Base-by-base conservation (phyloP, 1,140 invertebrate species). In the Harlomillsia oculata region DNA sequence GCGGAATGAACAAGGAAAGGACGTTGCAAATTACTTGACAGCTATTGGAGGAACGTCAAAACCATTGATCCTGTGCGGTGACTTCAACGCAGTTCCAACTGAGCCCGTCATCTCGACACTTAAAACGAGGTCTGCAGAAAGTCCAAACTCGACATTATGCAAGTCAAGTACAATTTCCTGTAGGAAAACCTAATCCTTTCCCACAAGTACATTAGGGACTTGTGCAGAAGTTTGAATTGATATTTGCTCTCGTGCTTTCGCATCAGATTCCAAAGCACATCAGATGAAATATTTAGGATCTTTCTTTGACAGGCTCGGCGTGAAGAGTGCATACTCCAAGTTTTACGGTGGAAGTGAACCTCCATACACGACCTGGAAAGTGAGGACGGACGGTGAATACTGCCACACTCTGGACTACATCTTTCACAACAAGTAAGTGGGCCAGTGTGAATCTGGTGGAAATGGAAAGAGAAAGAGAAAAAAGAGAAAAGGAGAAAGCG, bases 321-420 rank as follows among this genome's bases (percentile, higher is more conserved):
- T 73, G 4, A 69, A 70, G 25, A 74, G 77, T 56, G 68, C 67
- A 0, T 74, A 74, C 54, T 66, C 68, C 9, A 56, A 57, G 23
- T 39, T 60, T 3, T 62, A 60, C 26, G 50, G 53, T 26, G 67
- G 67, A 2, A 44, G 65, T 11, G 83, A 87, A 66, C 83, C 84
- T 0, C 69, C 74, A 0, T 88, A 83, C 66, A 88, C 84, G 0
- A 86, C 85, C 0, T 88, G 84, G 84, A 88, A 87, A 68, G 72
- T 87, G 14, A 71, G 85, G 5, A 80, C 78, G 53, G 79, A 83
- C 61, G 82, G 79, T 2, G 84, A 86, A 69, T 73, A 77, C 13
- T 83, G 82, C 53, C 81, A 84, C 61, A 87, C 84, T 2, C 82
- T 88, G 41, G 85, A 89, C 70, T 89, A 88, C 70, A 78, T 89